A percentile compares a stretch with the other conserved stretches of the same genome.
These are phyloP conservation scores for Tarsius wallacei DNA, from an alignment of 2,797 vertebrate species.

Conservation along the genomic window DNA sequence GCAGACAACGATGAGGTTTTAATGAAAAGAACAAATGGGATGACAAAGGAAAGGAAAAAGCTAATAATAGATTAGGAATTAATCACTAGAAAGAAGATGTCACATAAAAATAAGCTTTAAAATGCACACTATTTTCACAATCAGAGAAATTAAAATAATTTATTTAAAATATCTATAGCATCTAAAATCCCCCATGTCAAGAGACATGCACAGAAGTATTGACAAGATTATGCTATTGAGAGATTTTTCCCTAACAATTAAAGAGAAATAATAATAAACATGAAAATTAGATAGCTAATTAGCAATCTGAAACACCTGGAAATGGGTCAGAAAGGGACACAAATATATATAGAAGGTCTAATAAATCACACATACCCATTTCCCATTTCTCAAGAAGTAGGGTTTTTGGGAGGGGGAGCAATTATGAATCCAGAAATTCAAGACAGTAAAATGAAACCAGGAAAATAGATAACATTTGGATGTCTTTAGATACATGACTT, in stretches of 20 bases:
- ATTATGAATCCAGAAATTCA: conserved; percentile 37
- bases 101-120: conserved; percentile 77
- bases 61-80: conserved; percentile 83
- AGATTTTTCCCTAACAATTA: conserved; percentile 67
- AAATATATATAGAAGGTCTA: not conserved
- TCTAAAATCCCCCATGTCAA: conserved; percentile 69
- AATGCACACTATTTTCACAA: conserved; percentile 75
- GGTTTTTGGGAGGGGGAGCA: not conserved
- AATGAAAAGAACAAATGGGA: conserved; percentile 84
- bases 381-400: conserved; percentile 44
- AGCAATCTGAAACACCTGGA: conserved; percentile 54
- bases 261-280: conserved; percentile 75
- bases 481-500: conserved; percentile 13
- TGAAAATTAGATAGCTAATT: conserved; percentile 41
- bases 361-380: conserved; percentile 25
- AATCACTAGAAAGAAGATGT: conserved; percentile 77
- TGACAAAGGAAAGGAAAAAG: conserved; percentile 76
- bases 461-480: conserved; percentile 21
- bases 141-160: conserved; percentile 84
- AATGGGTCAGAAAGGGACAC: conserved; percentile 63
- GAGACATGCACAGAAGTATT: conserved; percentile 58
- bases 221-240: conserved; percentile 70
- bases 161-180: conserved; percentile 82
- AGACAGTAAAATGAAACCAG: conserved; percentile 63
- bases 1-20: conserved; percentile 77